Evolutionary conservation across 2,888 invertebrate genomes (phyloP).

Genomic region (Caenorhabditis sp.): DNA sequence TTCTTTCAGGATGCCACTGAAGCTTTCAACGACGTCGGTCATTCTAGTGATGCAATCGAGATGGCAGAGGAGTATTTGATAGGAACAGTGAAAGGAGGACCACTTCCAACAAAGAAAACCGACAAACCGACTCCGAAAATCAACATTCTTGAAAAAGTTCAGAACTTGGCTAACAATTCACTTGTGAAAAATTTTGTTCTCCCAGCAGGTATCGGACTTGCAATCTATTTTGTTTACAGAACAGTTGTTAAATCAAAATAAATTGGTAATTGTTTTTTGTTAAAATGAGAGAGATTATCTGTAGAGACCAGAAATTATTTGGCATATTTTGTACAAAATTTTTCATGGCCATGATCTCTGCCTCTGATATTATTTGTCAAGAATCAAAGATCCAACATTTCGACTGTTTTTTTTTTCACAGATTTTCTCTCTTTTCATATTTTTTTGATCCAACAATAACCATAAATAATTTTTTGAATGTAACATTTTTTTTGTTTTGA

Average conservation of each 20-base stretch:
- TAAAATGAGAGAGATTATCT: background rate
- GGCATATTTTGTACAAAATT: background rate
- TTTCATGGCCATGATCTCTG: too few species aligned
- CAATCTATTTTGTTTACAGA: background rate
- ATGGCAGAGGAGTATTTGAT: slow-evolving; percentile 1
- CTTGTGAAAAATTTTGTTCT: background rate
- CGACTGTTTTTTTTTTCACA: too few species aligned
- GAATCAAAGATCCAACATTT: too few species aligned
- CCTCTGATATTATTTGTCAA: too few species aligned
- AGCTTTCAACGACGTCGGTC: slow-evolving; percentile 1
- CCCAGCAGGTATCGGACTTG: background rate
- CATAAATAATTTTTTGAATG: too few species aligned
- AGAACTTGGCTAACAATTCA: background rate
- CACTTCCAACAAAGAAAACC: background rate
- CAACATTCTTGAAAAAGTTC: background rate
- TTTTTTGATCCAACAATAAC: too few species aligned
- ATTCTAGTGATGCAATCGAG: background rate
- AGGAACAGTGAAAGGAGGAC: background rate
- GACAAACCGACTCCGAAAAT: background rate
- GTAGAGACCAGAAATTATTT: background rate
- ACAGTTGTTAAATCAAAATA: background rate
- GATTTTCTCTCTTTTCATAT: too few species aligned
- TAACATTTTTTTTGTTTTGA: too few species aligned
- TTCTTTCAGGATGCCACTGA: background rate
- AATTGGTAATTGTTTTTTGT: background rate